Evolutionary conservation across 2,888 invertebrate species (phyloP).

Genomic region (Troides helena): DNA sequence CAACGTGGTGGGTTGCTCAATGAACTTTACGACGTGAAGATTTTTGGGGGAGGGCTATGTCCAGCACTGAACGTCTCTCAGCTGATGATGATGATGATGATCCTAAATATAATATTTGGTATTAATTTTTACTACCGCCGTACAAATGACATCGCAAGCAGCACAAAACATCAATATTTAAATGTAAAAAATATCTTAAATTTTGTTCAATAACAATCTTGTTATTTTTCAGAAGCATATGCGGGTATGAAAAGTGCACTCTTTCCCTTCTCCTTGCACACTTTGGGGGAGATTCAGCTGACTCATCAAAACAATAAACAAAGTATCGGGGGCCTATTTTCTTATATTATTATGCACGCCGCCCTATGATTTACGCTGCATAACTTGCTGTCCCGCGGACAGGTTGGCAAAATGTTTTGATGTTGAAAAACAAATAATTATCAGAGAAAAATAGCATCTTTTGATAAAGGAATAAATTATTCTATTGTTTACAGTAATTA

Average conservation of each 20-base stretch:
- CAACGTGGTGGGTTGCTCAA: too few species aligned
- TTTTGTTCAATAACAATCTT: constrained; percentile 33
- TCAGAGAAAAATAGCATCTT: constrained; percentile 2
- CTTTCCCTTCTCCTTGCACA: constrained; percentile 45
- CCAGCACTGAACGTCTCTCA: too few species aligned
- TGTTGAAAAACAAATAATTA: constrained; percentile 33
- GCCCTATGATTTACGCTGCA: constrained; percentile 77
- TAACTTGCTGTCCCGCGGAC: constrained; percentile 49
- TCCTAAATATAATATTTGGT: too few species aligned
- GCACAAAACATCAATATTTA: too few species aligned
- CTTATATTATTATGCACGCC: constrained; percentile 77
- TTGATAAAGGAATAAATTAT: not conserved
- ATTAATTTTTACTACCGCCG: too few species aligned
- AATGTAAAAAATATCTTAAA: not conserved
- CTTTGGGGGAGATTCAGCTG: constrained; percentile 62
- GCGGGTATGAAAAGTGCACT: constrained; percentile 53
- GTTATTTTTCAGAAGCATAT: constrained; percentile 63
- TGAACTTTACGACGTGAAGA: too few species aligned
- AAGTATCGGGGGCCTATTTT: constrained; percentile 77
- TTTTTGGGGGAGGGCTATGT: too few species aligned
- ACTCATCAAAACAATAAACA: constrained; percentile 82
- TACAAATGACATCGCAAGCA: too few species aligned
- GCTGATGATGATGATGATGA: too few species aligned
- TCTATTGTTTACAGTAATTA: too few species aligned
- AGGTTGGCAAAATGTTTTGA: constrained; percentile 32